Percentiles rank a stretch among this genome's conserved stretches.
These are phyloP conservation scores for Lasioglossum calceatum DNA, from an alignment of 2,888 invertebrate genomes.

Conservation along the genomic window DNA sequence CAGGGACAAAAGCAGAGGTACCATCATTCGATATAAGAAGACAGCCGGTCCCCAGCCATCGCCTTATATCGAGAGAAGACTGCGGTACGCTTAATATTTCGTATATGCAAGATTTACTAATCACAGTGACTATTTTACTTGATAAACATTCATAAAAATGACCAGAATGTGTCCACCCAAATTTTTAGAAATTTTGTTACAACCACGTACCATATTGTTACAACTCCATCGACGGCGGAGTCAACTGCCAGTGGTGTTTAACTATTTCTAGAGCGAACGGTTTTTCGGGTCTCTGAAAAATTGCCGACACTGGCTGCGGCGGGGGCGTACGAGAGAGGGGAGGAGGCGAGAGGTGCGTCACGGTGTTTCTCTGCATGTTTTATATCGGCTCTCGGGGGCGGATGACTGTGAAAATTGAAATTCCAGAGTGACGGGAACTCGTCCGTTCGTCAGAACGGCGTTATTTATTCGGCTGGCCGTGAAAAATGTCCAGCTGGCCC, in stretches of 20 bases:
- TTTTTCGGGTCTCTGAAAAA: background rate
- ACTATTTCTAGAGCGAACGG: background rate
- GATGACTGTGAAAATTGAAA: conserved; percentile 55
- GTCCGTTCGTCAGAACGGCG: conserved; percentile 64
- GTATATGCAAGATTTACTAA: too few relatives aligned
- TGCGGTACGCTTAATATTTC: too few relatives aligned
- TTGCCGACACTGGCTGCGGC: background rate
- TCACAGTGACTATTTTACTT: too few relatives aligned
- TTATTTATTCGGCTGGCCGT: conserved; percentile 70
- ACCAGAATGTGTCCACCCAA: too few relatives aligned
- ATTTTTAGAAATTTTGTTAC: too few relatives aligned
- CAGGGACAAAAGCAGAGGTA: too few relatives aligned
- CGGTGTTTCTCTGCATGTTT: conserved; percentile 11
- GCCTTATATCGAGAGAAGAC: too few relatives aligned
- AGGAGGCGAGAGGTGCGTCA: too few relatives aligned
- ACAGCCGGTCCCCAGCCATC: too few relatives aligned
- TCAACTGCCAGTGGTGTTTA: background rate
- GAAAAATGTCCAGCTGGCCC: conserved; percentile 69
- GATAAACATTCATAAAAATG: too few relatives aligned
- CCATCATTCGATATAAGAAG: too few relatives aligned
- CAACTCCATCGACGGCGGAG: background rate
- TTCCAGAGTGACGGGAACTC: conserved; percentile 64
- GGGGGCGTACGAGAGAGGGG: background rate
- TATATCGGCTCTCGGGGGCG: conserved; percentile 28
- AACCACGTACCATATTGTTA: too few relatives aligned